phyloP scores from a whole-genome alignment of 2,888 invertebrate genomes.

The Nowickia ferox region DNA sequence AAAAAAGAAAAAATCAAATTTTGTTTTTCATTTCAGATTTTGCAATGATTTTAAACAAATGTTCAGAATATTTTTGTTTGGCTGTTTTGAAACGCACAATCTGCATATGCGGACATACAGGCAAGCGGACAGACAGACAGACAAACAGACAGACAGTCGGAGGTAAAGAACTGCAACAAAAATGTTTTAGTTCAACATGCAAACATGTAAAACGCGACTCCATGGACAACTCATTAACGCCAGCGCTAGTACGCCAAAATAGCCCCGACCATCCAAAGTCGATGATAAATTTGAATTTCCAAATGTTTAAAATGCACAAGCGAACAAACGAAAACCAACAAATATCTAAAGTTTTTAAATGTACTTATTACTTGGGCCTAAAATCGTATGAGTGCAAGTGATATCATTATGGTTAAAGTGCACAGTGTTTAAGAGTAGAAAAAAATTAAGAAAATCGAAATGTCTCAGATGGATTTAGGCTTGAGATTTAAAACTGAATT shows the following conservation, averaged over 20 bases:
- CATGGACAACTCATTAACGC: constrained; percentile 75
- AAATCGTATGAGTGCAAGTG: constrained; percentile 43
- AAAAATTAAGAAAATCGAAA: neutral
- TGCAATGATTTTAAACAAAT: constrained; percentile 65
- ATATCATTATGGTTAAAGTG: constrained; percentile 53
- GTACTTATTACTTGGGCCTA: constrained; percentile 58
- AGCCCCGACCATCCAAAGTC: constrained; percentile 73
- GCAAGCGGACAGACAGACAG: neutral
- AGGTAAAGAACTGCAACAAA: constrained; percentile 32
- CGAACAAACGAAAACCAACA: constrained; percentile 12
- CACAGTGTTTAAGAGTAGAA: constrained; percentile 25
- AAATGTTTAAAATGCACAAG: constrained; percentile 54
- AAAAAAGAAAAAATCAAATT: constrained; percentile 21
- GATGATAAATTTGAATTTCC: constrained; percentile 82
- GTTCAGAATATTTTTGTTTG: constrained; percentile 53
- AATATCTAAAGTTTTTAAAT: constrained; percentile 56
- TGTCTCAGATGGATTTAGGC: too few species aligned
- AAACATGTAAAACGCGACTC: constrained; percentile 75
- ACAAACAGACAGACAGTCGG: neutral
- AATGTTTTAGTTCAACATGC: constrained; percentile 69
- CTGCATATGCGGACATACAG: constrained; percentile 8
- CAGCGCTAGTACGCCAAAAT: constrained; percentile 66
- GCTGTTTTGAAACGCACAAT: constrained; percentile 37
- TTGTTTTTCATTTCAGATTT: constrained; percentile 36
- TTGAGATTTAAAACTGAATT: too few species aligned